Conservation (phyloP, 2,888 invertebrate species). For the Lepidonotus clava region DNA sequence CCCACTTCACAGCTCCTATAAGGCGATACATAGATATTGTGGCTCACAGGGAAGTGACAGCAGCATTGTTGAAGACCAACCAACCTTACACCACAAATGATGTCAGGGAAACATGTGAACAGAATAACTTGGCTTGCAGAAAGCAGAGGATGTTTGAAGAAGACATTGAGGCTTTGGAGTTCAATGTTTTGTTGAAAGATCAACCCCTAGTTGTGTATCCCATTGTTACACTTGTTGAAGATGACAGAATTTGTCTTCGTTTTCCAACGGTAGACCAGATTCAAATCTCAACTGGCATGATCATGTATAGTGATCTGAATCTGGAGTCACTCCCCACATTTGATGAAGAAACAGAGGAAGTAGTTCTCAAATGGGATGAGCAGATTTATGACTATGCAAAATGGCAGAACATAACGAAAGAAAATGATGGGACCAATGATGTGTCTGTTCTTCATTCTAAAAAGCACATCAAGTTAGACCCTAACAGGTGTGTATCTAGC, state of each 20-base stretch:
- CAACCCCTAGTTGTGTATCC: conserved; percentile 18
- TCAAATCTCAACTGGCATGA: neutral
- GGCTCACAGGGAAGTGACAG: conserved; percentile 88
- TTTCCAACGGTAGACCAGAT: conserved; percentile 1
- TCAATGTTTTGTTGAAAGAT: neutral
- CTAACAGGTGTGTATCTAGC: no score
- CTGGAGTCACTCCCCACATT: neutral
- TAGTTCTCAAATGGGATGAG: neutral
- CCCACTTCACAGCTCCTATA: conserved; percentile 97
- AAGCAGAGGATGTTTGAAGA: conserved; percentile 21
- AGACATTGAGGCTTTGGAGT: neutral
- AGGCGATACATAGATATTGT: conserved; percentile 91
- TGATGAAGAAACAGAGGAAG: neutral
- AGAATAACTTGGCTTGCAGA: neutral
- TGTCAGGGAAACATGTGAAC: neutral
- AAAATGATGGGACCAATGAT: no score
- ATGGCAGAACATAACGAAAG: no score
- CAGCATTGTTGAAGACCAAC: conserved; percentile 70
- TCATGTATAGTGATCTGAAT: neutral
- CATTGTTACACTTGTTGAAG: neutral
- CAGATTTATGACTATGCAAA: neutral
- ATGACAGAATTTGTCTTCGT: neutral
- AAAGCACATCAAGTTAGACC: no score
- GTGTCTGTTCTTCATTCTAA: no score
- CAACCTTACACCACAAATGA: neutral